phyloP scores from a whole-genome alignment of 2,888 invertebrate genomes.

The Cataglyphis cursor region DNA sequence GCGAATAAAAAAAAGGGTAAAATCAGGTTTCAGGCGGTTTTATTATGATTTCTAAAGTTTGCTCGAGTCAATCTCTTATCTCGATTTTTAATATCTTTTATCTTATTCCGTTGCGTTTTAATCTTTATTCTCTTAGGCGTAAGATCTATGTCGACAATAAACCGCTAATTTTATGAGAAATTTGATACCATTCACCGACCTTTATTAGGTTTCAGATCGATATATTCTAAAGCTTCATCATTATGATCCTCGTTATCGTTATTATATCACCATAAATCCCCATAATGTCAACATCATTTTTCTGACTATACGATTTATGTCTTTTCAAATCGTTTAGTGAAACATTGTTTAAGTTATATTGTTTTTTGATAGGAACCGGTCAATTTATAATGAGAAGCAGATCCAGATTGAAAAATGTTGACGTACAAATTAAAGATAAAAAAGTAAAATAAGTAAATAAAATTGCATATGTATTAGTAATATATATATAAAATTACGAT shows the following conservation, averaged over 20 bases:
- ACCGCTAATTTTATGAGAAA: conserved; percentile 1
- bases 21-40: background rate
- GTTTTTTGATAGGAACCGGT: background rate
- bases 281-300: conserved; percentile 2
- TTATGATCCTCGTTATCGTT: conserved; percentile 35
- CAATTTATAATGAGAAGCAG: background rate
- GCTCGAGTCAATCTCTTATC: background rate
- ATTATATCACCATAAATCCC: conserved; percentile 40
- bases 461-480: background rate
- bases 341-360: background rate
- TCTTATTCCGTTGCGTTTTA: background rate
- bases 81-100: background rate
- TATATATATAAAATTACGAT: background rate
- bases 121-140: background rate
- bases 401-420: background rate
- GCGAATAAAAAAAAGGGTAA: background rate
- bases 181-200: conserved; percentile 21
- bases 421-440: background rate
- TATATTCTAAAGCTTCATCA: conserved; percentile 7
- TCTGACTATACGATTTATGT: background rate
- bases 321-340: background rate
- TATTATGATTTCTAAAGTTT: background rate
- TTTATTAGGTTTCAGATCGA: conserved; percentile 36
- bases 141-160: conserved; percentile 18
- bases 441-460: background rate